Conservation (phyloP, 2,113 vertebrate genomes). For the Theropithecus gelada region DNA sequence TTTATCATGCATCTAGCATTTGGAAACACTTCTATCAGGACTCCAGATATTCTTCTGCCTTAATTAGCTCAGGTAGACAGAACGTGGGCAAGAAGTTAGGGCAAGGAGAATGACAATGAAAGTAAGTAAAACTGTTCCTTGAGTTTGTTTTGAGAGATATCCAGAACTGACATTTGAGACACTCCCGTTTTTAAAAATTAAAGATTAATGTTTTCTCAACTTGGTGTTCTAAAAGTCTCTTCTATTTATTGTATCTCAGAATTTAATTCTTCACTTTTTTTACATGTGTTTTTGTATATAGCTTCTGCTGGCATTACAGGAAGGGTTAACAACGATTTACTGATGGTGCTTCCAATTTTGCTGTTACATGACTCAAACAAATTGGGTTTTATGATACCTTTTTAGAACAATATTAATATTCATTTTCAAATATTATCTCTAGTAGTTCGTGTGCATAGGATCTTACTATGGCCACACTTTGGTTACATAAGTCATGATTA, state of each 20-base stretch:
- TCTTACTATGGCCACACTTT: neutral
- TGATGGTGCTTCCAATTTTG: neutral
- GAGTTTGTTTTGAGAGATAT: constrained; percentile 15
- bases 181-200: neutral
- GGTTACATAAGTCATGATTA: neutral
- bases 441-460: neutral
- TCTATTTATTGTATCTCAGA: neutral
- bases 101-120: neutral
- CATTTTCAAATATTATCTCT: neutral
- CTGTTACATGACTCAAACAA: neutral
- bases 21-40: neutral
- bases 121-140: neutral
- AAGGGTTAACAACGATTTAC: neutral
- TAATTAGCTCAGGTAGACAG: neutral
- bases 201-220: neutral
- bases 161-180: neutral
- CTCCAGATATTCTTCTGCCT: neutral
- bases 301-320: neutral
- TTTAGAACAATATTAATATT: neutral
- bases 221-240: neutral
- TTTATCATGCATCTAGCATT: neutral
- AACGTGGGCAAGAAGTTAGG: neutral
- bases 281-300: neutral
- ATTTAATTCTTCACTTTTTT: neutral
- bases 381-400: neutral